phyloP scores from a whole-genome alignment of 2,113 vertebrate genomes.

The Paramormyrops kingsleyae region DNA sequence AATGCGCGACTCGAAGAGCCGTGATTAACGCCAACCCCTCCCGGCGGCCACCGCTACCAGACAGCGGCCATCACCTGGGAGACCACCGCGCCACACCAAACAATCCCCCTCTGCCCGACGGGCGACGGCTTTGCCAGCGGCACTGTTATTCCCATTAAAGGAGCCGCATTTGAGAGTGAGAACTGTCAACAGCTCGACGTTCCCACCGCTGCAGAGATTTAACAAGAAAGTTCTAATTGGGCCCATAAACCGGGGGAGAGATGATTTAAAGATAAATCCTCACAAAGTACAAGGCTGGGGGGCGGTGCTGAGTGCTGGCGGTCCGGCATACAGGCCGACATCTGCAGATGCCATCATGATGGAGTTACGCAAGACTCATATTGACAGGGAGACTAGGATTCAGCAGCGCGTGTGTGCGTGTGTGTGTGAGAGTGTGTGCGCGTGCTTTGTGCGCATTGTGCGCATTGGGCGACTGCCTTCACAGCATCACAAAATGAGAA shows the following conservation, averaged over 20 bases:
- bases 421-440: background rate
- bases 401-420: background rate
- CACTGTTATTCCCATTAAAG: conserved; percentile 58
- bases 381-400: background rate
- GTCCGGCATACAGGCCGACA: background rate
- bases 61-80: conserved; percentile 10
- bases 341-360: background rate
- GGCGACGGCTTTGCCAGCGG: conserved; percentile 62
- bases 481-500: background rate
- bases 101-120: conserved; percentile 20
- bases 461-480: background rate
- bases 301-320: background rate
- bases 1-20: background rate
- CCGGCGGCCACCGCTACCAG: background rate
- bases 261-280: conserved; percentile 65
- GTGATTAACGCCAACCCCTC: background rate
- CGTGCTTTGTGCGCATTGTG: background rate
- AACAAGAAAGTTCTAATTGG: conserved; percentile 58
- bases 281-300: conserved; percentile 60
- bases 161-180: conserved; percentile 52
- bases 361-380: background rate
- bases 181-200: conserved; percentile 59
- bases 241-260: conserved; percentile 58
- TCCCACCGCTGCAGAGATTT: conserved; percentile 58
- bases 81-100: background rate